Conservation (phyloP, 2,113 vertebrate species). For the Tyrannus savana region DNA sequence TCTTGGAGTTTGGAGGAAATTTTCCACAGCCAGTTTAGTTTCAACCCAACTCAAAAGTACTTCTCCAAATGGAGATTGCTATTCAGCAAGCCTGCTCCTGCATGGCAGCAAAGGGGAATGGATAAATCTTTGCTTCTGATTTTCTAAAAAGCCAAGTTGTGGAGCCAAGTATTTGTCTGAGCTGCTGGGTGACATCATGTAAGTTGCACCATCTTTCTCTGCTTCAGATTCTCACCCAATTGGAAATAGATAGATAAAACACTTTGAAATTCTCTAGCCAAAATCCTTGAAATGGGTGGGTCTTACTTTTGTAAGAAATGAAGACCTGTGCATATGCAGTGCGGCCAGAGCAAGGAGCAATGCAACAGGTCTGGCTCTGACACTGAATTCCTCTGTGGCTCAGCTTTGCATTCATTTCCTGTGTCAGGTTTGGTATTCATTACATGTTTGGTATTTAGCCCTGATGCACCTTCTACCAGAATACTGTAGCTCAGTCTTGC, state of each 20-base stretch:
- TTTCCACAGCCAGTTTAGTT: not conserved
- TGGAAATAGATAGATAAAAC: not conserved
- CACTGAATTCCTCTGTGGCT: not conserved
- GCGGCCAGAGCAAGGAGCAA: not conserved
- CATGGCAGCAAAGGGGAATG: too few relatives aligned
- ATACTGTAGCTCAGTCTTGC: not conserved
- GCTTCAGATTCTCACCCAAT: not conserved
- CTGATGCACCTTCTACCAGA: not conserved
- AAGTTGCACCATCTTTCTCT: not conserved
- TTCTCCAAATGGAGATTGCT: not conserved
- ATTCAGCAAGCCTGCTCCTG: not conserved
- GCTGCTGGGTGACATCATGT: not conserved
- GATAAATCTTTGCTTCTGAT: not conserved
- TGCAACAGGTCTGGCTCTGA: not conserved
- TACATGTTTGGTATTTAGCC: not conserved
- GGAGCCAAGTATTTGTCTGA: not conserved
- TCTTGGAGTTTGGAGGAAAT: not conserved
- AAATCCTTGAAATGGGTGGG: not conserved
- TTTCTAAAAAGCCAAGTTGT: not conserved
- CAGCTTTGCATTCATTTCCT: not conserved
- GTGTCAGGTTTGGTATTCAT: not conserved
- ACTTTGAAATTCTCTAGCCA: not conserved
- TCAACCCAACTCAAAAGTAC: not conserved
- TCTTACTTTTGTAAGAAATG: not conserved
- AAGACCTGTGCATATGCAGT: not conserved